Evolutionary conservation across 2,797 vertebrate genomes (phyloP).

Genomic region (Pelodytes ibericus): DNA sequence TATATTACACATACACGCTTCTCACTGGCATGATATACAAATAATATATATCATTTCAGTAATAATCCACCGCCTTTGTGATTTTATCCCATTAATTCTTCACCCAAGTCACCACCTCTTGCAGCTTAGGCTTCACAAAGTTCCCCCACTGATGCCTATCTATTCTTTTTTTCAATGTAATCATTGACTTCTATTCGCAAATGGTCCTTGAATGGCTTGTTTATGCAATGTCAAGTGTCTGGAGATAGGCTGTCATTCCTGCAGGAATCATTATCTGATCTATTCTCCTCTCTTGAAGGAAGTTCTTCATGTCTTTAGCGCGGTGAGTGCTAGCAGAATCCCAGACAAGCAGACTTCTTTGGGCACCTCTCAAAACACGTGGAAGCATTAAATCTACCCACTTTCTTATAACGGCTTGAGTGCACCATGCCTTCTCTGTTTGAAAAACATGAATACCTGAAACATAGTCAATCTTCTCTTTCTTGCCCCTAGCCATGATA

Average conservation of each 20-base stretch:
- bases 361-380: background rate
- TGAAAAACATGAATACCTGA: background rate
- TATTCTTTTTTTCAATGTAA: constrained; percentile 6
- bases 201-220: constrained; percentile 39
- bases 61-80: too few species aligned
- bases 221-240: constrained; percentile 42
- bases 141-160: background rate
- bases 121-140: too few species aligned
- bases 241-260: constrained; percentile 44
- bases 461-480: background rate
- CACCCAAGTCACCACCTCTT: too few species aligned
- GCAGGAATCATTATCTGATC: constrained; percentile 29
- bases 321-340: background rate
- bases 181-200: constrained; percentile 17
- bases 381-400: constrained; percentile 2
- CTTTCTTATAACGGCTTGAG: constrained; percentile 12
- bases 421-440: constrained; percentile 7
- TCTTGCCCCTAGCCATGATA: background rate
- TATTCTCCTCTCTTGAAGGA: constrained; percentile 23
- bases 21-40: too few species aligned
- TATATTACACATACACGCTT: too few species aligned
- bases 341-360: background rate
- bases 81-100: too few species aligned
- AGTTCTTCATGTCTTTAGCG: constrained; percentile 6
- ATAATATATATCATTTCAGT: too few species aligned